Conservation (phyloP, 2,113 vertebrate genomes). For the Tenrec ecaudatus region DNA sequence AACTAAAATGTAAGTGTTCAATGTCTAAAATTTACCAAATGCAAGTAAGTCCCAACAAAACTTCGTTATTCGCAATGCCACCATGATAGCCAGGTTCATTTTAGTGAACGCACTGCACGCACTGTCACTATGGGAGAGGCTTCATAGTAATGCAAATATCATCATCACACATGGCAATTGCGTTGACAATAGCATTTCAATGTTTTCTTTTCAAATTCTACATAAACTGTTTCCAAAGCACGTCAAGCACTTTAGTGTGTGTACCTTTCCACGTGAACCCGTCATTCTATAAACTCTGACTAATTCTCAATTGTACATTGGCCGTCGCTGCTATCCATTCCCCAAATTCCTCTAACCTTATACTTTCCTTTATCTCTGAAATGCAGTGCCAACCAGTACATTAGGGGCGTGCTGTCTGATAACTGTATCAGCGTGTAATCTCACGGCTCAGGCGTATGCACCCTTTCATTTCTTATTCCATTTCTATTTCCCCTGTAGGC, state of each 20-base stretch:
- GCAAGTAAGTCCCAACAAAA: not conserved
- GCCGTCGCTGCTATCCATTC: slow-evolving; percentile 68
- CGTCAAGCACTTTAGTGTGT: slow-evolving; percentile 33
- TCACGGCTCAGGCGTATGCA: slow-evolving; percentile 72
- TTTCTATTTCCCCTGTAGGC: slow-evolving; percentile 79
- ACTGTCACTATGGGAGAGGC: not conserved
- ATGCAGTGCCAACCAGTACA: slow-evolving; percentile 62
- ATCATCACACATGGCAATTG: not conserved
- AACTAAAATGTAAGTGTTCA: not conserved
- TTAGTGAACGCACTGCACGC: not conserved
- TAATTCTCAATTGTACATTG: slow-evolving; percentile 64
- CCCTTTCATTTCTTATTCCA: slow-evolving; percentile 83
- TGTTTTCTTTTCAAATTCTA: slow-evolving; percentile 59
- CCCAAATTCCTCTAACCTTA: slow-evolving; percentile 75
- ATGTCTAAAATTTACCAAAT: slow-evolving; percentile 11
- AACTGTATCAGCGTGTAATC: slow-evolving; percentile 82
- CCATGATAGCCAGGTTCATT: not conserved
- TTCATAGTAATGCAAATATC: not conserved
- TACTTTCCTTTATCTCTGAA: slow-evolving; percentile 80
- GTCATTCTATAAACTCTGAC: slow-evolving; percentile 61
- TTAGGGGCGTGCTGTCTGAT: slow-evolving; percentile 73
- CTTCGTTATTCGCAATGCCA: not conserved
- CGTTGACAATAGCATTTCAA: not conserved
- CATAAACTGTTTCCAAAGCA: slow-evolving; percentile 39
- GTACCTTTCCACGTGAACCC: slow-evolving; percentile 39